phyloP scores from a whole-genome alignment of 2,797 vertebrate species.

The Notamacropus eugenii region DNA sequence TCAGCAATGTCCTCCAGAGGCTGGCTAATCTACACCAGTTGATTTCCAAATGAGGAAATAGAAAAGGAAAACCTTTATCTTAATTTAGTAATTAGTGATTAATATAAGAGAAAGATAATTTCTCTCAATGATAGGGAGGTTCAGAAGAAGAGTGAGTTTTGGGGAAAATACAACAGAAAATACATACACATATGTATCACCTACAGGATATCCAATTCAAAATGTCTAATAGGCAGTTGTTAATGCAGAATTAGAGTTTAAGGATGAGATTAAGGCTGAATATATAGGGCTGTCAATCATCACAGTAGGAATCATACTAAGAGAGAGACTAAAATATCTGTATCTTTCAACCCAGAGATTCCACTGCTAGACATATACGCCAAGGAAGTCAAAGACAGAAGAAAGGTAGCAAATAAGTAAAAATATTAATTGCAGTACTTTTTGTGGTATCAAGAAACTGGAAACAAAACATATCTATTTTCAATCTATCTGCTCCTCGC shows the following conservation, averaged over 20 bases:
- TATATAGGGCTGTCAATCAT: not conserved
- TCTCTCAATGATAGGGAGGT: not conserved
- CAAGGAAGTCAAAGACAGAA: not conserved
- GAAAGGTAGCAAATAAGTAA: not conserved
- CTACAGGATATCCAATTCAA: not conserved
- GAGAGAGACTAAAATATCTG: not conserved
- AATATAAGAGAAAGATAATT: not conserved
- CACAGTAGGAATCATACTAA: no score
- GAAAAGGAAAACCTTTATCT: not conserved
- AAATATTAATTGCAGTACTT: not conserved
- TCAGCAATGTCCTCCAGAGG: not conserved
- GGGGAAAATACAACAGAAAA: not conserved
- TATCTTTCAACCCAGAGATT: not conserved
- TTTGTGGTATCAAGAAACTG: not conserved
- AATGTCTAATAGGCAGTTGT: not conserved
- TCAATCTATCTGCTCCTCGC: not conserved
- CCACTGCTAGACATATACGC: not conserved
- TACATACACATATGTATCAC: not conserved
- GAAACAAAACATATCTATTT: not conserved
- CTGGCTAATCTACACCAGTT: not conserved
- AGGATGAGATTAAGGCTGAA: not conserved
- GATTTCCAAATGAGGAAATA: not conserved
- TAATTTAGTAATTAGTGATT: not conserved
- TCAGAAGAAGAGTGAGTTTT: not conserved
- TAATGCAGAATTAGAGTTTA: not conserved